phyloP scores from a whole-genome alignment of 2,888 invertebrate genomes.

The Hyposoter dolosus region DNA sequence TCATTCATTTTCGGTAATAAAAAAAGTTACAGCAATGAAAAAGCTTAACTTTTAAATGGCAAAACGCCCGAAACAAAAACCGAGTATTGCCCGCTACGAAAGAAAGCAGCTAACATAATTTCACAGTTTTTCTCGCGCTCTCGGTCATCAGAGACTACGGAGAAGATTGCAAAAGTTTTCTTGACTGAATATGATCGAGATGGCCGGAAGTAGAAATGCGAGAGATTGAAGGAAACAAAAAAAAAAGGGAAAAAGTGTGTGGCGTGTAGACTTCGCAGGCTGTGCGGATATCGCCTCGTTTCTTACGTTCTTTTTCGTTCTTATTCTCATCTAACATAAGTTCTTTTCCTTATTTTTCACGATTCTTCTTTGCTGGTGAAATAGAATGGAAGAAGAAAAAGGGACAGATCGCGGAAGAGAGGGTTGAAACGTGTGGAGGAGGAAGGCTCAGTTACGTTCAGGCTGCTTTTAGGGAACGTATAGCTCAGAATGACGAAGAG shows the following conservation, averaged over 20 bases:
- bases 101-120: background rate
- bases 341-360: slow-evolving; percentile 44
- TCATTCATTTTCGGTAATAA: background rate
- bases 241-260: slow-evolving; percentile 24
- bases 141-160: background rate
- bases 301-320: slow-evolving; percentile 48
- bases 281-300: slow-evolving; percentile 49
- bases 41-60: background rate
- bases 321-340: slow-evolving; percentile 31
- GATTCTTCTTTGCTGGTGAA: slow-evolving; percentile 5
- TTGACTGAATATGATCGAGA: slow-evolving; percentile 32
- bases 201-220: slow-evolving; percentile 15
- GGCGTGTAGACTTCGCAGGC: slow-evolving; percentile 21
- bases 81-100: background rate
- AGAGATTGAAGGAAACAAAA: background rate
- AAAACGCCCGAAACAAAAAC: background rate
- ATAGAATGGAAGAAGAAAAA: slow-evolving; percentile 15
- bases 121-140: background rate
- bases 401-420: slow-evolving; percentile 15
- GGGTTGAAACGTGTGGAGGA: slow-evolving; percentile 30
- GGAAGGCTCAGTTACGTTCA: slow-evolving; percentile 53
- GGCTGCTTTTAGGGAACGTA: slow-evolving; percentile 59
- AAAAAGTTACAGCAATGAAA: background rate
- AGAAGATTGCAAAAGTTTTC: slow-evolving; percentile 57
- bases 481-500: slow-evolving; percentile 63